A percentile compares a stretch with the other conserved stretches of the same genome.
These are phyloP conservation scores for Nerophis ophidion DNA, from an alignment of 2,113 vertebrate genomes.

Conservation along the genomic window DNA sequence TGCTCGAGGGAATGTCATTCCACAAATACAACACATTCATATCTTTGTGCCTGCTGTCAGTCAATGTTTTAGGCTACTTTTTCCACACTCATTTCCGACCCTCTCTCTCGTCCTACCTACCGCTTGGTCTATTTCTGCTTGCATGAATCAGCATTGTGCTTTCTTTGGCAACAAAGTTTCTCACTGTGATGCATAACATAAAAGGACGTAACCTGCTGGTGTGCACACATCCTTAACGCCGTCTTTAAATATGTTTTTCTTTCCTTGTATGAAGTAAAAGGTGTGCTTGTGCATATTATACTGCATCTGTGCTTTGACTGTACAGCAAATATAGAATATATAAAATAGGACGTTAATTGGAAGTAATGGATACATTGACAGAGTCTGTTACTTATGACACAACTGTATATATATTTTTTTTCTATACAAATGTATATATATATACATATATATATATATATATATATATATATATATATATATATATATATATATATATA, in stretches of 20 bases:
- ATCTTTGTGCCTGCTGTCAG: slow-evolving; percentile 54
- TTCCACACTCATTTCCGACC: slow-evolving; percentile 36
- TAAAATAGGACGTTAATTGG: too few species aligned
- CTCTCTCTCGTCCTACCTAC: slow-evolving; percentile 22
- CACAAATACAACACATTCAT: slow-evolving; percentile 46
- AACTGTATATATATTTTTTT: too few species aligned
- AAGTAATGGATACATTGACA: too few species aligned
- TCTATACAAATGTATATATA: too few species aligned
- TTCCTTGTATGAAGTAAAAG: too few species aligned
- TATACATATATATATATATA: too few species aligned
- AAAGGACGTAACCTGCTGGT: slow-evolving; percentile 32
- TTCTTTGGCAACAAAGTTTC: slow-evolving; percentile 16
- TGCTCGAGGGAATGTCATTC: background rate
- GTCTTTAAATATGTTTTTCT: background rate
- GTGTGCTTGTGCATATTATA: too few species aligned
- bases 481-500: too few species aligned
- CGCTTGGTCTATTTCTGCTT: slow-evolving; percentile 41
- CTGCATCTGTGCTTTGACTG: too few species aligned
- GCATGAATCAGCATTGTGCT: slow-evolving; percentile 55
- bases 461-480: too few species aligned
- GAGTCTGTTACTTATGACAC: too few species aligned
- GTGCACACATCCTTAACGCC: slow-evolving; percentile 3
- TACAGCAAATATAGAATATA: too few species aligned
- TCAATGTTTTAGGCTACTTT: slow-evolving; percentile 54
- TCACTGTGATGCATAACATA: slow-evolving; percentile 39